Conservation (phyloP, 2,113 vertebrate genomes). For the Petromus typicus region DNA sequence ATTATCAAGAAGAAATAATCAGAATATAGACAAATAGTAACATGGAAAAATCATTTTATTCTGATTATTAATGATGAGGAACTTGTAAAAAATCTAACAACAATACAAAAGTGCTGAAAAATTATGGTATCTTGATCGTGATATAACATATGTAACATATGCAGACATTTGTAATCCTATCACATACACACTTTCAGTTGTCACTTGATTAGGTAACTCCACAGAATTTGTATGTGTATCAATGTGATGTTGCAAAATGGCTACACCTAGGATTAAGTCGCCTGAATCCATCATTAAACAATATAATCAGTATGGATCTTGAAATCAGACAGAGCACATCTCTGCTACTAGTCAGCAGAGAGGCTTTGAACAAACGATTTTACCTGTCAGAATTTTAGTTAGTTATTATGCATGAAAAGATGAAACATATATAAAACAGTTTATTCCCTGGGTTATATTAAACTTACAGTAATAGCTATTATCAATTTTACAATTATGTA, state of each 20-base stretch:
- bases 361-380: not conserved
- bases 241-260: not conserved
- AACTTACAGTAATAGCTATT: slow-evolving; percentile 9
- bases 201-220: not conserved
- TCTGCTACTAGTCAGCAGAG: not conserved
- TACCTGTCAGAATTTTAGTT: not conserved
- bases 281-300: not conserved
- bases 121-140: not conserved
- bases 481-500: slow-evolving; percentile 7
- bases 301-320: not conserved
- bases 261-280: not conserved
- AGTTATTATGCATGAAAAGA: slow-evolving; percentile 5
- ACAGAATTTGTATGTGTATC: not conserved
- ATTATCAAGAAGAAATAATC: slow-evolving; percentile 18
- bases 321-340: not conserved
- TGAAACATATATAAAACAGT: not conserved
- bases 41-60: not conserved
- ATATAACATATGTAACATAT: not conserved
- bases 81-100: not conserved
- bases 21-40: not conserved
- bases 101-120: not conserved
- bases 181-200: not conserved
- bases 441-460: slow-evolving; percentile 6
- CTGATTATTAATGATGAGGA: not conserved
- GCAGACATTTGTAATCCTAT: not conserved